A percentile compares a stretch with the other conserved stretches of the same genome.
These are phyloP conservation scores for Morus bassanus DNA, from an alignment of 2,797 vertebrate genomes.

Conservation along the genomic window DNA sequence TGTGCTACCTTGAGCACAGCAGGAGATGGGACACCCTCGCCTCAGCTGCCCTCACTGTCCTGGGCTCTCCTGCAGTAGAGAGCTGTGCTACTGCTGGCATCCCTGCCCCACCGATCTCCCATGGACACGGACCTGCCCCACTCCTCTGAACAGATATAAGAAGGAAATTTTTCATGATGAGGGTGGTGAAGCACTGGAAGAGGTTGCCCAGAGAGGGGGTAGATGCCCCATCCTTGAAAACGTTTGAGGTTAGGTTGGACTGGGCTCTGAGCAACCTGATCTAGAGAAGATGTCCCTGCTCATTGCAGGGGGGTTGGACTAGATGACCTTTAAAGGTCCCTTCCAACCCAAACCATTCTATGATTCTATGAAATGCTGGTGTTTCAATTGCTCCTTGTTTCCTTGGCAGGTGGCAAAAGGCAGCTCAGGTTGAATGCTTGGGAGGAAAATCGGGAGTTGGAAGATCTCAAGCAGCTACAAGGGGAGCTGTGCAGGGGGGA, in stretches of 20 bases:
- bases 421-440: neutral
- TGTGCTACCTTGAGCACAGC: neutral
- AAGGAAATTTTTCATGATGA: neutral
- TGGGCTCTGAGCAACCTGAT: neutral
- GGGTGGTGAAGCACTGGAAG: neutral
- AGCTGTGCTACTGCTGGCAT: neutral
- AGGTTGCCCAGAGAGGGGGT: neutral
- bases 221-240: neutral
- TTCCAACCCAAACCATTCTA: neutral
- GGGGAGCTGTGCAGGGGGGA: neutral
- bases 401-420: neutral
- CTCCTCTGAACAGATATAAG: neutral
- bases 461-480: neutral
- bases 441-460: neutral
- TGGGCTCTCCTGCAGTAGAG: neutral
- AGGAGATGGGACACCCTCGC: neutral
- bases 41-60: neutral
- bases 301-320: neutral
- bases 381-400: neutral
- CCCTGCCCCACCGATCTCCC: neutral
- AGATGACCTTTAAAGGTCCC: neutral
- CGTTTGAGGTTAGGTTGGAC: neutral
- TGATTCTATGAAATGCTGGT: neutral
- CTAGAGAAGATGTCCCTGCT: neutral
- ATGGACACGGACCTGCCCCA: neutral